Percentiles rank a stretch among this genome's conserved stretches.
Conservation (phyloP, 2,113 vertebrate genomes). For the Tenrec ecaudatus region DNA sequence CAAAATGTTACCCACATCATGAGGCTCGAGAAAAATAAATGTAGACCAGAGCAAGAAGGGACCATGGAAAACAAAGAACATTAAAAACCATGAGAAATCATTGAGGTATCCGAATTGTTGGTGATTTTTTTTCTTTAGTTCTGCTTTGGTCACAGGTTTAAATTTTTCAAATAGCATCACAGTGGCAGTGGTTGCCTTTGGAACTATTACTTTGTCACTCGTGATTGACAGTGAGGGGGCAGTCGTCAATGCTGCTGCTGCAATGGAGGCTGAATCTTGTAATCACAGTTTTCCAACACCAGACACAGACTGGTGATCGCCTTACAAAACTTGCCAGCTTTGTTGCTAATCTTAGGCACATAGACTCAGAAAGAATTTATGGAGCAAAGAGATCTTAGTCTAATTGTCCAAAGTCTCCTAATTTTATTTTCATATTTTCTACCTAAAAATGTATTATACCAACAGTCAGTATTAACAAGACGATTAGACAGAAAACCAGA, state of each 20-base stretch:
- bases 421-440: slow-evolving; percentile 7
- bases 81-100: neutral
- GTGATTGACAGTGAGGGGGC: neutral
- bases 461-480: neutral
- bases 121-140: slow-evolving; percentile 12
- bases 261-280: neutral
- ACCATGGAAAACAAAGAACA: neutral
- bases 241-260: neutral
- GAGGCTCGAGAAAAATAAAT: neutral
- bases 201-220: neutral
- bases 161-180: neutral
- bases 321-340: neutral
- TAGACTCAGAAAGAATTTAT: neutral
- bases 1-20: neutral
- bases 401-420: neutral
- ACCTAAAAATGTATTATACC: slow-evolving; percentile 16
- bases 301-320: neutral
- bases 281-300: neutral
- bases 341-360: slow-evolving; percentile 1
- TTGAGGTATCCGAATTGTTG: neutral
- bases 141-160: neutral
- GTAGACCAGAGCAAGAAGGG: neutral
- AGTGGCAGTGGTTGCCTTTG: neutral
- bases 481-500: neutral
- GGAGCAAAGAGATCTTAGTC: slow-evolving; percentile 2